A percentile compares a stretch with the other conserved stretches of the same genome.
Evolutionary conservation across 2,113 vertebrate species (phyloP).

Genomic region (Vanacampus margaritifer): DNA sequence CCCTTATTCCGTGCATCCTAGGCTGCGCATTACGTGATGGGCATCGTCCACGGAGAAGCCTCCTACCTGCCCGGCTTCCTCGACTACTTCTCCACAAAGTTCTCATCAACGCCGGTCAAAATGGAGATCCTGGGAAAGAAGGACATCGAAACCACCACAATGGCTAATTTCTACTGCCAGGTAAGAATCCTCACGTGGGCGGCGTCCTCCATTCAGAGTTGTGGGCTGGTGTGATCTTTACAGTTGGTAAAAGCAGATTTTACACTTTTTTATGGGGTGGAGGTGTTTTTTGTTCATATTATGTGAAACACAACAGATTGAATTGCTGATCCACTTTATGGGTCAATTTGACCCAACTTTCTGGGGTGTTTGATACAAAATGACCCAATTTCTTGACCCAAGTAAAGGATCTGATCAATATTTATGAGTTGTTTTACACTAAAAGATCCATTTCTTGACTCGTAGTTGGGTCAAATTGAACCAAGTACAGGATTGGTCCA

Average conservation of each 20-base stretch:
- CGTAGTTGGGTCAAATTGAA: no score
- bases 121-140: slow-evolving; percentile 99
- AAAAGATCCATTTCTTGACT: no score
- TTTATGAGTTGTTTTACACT: no score
- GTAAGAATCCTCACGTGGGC: slow-evolving; percentile 55
- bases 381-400: no score
- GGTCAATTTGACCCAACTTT: no score
- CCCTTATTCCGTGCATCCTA: slow-evolving; percentile 20
- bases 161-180: slow-evolving; percentile 97
- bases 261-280: no score
- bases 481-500: no score
- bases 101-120: slow-evolving; percentile 96
- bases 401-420: no score
- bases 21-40: slow-evolving; percentile 95
- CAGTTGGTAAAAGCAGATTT: neutral
- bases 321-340: no score
- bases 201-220: neutral
- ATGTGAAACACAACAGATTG: neutral
- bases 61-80: slow-evolving; percentile 94
- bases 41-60: slow-evolving; percentile 93
- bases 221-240: neutral
- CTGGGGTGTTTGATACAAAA: no score
- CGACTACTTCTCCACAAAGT: slow-evolving; percentile 97
- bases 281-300: neutral
- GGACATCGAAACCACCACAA: slow-evolving; percentile 98